Conservation (phyloP, 2,888 invertebrate species). For the Baccha elongata region DNA sequence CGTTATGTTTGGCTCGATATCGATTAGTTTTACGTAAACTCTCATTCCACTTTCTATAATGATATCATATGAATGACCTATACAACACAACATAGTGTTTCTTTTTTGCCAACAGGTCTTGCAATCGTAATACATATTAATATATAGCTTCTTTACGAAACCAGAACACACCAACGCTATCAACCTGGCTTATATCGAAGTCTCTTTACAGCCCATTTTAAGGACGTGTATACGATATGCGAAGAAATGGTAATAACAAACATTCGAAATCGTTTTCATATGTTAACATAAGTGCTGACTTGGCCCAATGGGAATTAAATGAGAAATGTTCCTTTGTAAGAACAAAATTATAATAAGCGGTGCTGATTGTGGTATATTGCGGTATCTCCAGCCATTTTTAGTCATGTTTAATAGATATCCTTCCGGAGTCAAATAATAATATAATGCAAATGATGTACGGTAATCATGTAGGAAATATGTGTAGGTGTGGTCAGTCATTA, state of each 20-base stretch:
- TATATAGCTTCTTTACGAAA: background rate
- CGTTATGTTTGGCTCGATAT: conserved; percentile 38
- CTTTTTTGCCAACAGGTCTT: conserved; percentile 49
- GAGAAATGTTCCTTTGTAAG: conserved; percentile 9
- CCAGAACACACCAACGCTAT: conserved; percentile 4
- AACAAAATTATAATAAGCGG: background rate
- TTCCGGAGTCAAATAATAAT: background rate
- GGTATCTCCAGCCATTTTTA: background rate
- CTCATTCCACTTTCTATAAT: conserved; percentile 29
- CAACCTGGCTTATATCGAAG: conserved; percentile 16
- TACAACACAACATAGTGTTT: background rate
- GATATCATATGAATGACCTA: conserved; percentile 30
- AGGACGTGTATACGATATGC: conserved; percentile 27
- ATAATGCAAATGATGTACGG: background rate
- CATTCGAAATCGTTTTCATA: conserved; percentile 14
- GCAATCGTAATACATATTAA: conserved; percentile 5
- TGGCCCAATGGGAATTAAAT: conserved; percentile 30
- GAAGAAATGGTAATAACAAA: conserved; percentile 3
- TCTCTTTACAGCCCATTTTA: conserved; percentile 30
- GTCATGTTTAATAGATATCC: conserved; percentile 1
- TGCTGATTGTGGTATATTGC: conserved; percentile 11
- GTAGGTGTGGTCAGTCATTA: too few relatives aligned
- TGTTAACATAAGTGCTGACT: conserved; percentile 28
- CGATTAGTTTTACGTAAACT: conserved; percentile 48
- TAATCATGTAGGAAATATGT: too few relatives aligned